These are phyloP conservation scores for Phymastichus coffea DNA, from an alignment of 1,140 invertebrate genomes.

Conservation along the genomic window DNA sequence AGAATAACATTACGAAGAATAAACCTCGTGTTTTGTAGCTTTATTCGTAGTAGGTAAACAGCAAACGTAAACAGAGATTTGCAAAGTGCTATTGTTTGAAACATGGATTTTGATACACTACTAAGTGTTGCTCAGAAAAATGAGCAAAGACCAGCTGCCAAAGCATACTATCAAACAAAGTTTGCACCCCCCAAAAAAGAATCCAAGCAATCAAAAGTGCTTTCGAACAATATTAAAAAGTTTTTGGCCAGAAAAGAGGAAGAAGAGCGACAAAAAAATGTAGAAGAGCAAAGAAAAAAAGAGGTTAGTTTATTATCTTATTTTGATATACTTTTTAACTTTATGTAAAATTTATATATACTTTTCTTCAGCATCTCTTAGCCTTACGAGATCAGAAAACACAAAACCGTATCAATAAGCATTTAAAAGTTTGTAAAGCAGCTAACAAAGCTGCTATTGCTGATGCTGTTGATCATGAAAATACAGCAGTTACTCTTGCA, in stretches of 20 bases:
- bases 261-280: slow-evolving; percentile 68
- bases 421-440: slow-evolving; percentile 79
- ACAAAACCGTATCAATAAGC: slow-evolving; percentile 68
- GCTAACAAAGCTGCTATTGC: slow-evolving; percentile 83
- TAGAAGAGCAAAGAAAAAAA: slow-evolving; percentile 67
- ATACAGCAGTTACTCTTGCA: slow-evolving; percentile 72
- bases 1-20: too few relatives aligned
- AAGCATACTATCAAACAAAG: slow-evolving; percentile 70
- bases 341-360: slow-evolving; percentile 8
- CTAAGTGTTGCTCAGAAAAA: slow-evolving; percentile 65
- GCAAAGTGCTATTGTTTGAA: not conserved
- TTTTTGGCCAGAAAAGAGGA: slow-evolving; percentile 79
- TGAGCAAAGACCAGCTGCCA: slow-evolving; percentile 46
- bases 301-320: slow-evolving; percentile 46
- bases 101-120: slow-evolving; percentile 66
- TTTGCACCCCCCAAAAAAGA: slow-evolving; percentile 82
- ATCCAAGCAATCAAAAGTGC: slow-evolving; percentile 63
- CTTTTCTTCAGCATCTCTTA: slow-evolving; percentile 61
- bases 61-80: too few relatives aligned
- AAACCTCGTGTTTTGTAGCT: too few relatives aligned
- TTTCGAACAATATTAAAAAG: slow-evolving; percentile 78
- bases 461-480: slow-evolving; percentile 76
- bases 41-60: too few relatives aligned
- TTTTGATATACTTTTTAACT: slow-evolving; percentile 2
- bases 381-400: slow-evolving; percentile 73